Base-by-base conservation (phyloP, 2,888 invertebrate species). In the Iphiclides podalirius region DNA sequence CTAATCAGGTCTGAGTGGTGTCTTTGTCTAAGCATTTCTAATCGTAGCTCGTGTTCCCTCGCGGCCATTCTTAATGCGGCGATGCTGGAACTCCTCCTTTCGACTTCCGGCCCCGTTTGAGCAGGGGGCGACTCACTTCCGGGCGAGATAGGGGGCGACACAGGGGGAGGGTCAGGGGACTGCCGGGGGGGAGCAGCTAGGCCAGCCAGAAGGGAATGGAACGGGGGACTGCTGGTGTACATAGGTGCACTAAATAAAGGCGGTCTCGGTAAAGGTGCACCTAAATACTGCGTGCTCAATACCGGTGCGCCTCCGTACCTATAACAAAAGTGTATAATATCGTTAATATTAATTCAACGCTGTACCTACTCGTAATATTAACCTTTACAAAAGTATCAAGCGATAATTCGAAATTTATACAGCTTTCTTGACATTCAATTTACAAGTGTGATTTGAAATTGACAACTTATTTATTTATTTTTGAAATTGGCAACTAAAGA, bases 61-160 rank as follows among this genome's bases (percentile, higher is more conserved):
- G 97, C 97, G 61, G 96, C 96, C 64, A 96, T 90, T 58, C 97
- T 89, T 31, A 97, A 83, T 0, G 95, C 94, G 0, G 96, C 96
- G 63, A 97, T 97, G 67, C 96, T 96, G 20, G 95, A 95, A 63
- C 94, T 95, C 63, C 96, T 88, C 58, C 96, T 89, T 75, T 96
- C 96, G 48, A 95, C 93, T 57, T 95, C 95, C 16, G 93, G 94
- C 0, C 90, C 90, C 1, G 79, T 66, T 4, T 83, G 53, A 55
- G 82, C 67, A 13, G 90, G 87, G 8, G 91, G 90, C 0, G 91
- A 90, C 53, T 84, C 85, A 57, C 80, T 86, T 39, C 86, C 86
- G 1, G 88, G 88, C n/a, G 85, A 86, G 57, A 86, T 87, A 1
- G 90, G 88, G 12, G 92, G 91, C 2, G 92, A 91, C 1, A 90